Base-by-base conservation (phyloP, 1,140 invertebrate species). In the Apis cerana region DNA sequence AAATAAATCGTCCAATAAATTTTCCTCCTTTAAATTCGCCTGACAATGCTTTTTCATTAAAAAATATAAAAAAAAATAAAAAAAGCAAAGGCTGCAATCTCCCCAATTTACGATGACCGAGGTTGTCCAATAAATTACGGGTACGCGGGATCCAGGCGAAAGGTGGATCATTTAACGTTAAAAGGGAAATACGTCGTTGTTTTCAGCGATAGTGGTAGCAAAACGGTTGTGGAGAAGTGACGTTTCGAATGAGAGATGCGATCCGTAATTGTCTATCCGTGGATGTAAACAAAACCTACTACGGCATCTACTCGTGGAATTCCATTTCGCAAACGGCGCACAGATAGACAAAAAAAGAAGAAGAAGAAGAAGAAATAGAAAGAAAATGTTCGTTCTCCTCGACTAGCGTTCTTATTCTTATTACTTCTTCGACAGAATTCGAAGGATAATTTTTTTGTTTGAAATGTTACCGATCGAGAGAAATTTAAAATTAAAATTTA, bases 201-300 rank as follows among this genome's bases (percentile, higher is more conserved):
- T 52, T 15, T 50, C 23, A 15, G 8, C 23, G 48, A 75, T 52
- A 52, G 17, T 3, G 59, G n/a, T n/a, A n/a, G 58, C 17, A 62
- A 52, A 64, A 43, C 33, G 17, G 48, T 12, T 75, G 13, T 19
- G 52, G 10, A 59, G 23, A 52, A 50, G 19, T 17, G 52, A 52
- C 43, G 48, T 75, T 75, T 23, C 13, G 23, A 61, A 61, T 74
- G 72, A 75, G 48, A 75, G 72, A 75, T 62, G 58, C 1, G 21
- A 19, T 8, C 27, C 43, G 43, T 75, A 75, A 75, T 75, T 75
- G 58, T n/a, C 58, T 50, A 59, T 43, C 72, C 21, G 10, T n/a
- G 15, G n/a, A 61, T 23, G n/a, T 13, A 50, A 48, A 75, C 43
- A 48, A 75, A 75, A 75, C 62, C 72, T 61, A 75, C 50, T 2